A percentile compares a stretch with the other conserved stretches of the same genome.
Conservation (phyloP, 2,113 vertebrate species). For the Junco hyemalis region DNA sequence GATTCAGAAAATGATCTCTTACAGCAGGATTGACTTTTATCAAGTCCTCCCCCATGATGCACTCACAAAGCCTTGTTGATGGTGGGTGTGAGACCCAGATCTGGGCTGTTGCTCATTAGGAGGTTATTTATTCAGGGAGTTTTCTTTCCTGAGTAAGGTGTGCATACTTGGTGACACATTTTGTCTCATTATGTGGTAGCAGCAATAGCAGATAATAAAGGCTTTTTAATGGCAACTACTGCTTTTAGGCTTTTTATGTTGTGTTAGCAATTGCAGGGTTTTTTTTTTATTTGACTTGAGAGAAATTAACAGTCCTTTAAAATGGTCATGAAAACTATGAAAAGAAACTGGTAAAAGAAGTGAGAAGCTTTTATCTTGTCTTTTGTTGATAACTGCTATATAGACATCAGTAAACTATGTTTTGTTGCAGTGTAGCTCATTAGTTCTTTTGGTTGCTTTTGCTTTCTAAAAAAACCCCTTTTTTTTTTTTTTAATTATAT, state of each 20-base stretch:
- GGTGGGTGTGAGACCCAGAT: background rate
- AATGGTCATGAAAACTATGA: background rate
- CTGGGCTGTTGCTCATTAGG: background rate
- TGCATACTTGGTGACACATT: background rate
- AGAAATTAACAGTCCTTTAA: conserved; percentile 11
- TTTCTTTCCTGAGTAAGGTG: background rate
- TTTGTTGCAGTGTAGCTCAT: background rate
- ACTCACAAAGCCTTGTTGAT: background rate
- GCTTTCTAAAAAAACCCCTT: background rate
- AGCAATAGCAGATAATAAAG: background rate
- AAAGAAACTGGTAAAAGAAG: background rate
- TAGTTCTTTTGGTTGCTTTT: conserved; percentile 15
- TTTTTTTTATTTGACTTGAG: background rate
- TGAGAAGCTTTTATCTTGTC: background rate
- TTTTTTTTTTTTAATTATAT: too few species aligned
- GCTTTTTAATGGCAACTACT: background rate
- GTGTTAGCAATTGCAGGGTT: background rate
- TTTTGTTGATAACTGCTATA: background rate
- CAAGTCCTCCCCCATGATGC: background rate
- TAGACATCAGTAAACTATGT: background rate
- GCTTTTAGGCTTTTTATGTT: conserved; percentile 9
- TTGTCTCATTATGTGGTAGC: background rate
- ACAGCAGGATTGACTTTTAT: background rate
- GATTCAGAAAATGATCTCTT: background rate
- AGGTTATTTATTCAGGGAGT: background rate